Percentiles rank a stretch among this genome's conserved stretches.
phyloP scores from a whole-genome alignment of 2,888 invertebrate species.

The Protophormia terraenovae region DNA sequence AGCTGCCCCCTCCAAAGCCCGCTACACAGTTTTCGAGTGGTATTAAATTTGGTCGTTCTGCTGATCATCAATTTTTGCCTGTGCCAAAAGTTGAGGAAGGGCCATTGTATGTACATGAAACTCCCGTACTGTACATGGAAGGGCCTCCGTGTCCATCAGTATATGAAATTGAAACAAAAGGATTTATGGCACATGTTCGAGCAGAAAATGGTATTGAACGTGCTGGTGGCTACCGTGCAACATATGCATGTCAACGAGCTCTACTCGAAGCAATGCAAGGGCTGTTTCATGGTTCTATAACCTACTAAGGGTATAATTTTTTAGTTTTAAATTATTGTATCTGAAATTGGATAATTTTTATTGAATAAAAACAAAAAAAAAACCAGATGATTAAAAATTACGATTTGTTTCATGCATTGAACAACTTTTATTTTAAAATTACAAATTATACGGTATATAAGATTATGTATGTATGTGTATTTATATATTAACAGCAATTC shows the following conservation, averaged over 20 bases:
- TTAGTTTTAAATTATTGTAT: not conserved
- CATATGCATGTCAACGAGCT: slow-evolving; percentile 91
- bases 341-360: not conserved
- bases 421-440: not conserved
- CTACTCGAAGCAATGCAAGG: slow-evolving; percentile 94
- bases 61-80: slow-evolving; percentile 85
- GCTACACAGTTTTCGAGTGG: slow-evolving; percentile 92
- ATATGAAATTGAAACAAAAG: slow-evolving; percentile 85
- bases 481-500: not conserved
- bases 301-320: slow-evolving; percentile 1
- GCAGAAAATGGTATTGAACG: slow-evolving; percentile 88
- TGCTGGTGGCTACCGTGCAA: slow-evolving; percentile 93
- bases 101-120: slow-evolving; percentile 87
- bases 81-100: slow-evolving; percentile 89
- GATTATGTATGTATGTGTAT: no score
- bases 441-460: no score
- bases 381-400: no score
- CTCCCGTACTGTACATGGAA: slow-evolving; percentile 84
- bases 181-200: slow-evolving; percentile 90
- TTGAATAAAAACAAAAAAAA: slow-evolving; percentile 18
- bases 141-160: slow-evolving; percentile 88
- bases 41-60: slow-evolving; percentile 88
- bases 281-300: slow-evolving; percentile 80
- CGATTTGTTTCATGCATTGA: no score
- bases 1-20: slow-evolving; percentile 78